A percentile compares a stretch with the other conserved stretches of the same genome.
These are phyloP conservation scores for Arvicanthis niloticus DNA, from an alignment of 2,113 vertebrate species.

Conservation along the genomic window DNA sequence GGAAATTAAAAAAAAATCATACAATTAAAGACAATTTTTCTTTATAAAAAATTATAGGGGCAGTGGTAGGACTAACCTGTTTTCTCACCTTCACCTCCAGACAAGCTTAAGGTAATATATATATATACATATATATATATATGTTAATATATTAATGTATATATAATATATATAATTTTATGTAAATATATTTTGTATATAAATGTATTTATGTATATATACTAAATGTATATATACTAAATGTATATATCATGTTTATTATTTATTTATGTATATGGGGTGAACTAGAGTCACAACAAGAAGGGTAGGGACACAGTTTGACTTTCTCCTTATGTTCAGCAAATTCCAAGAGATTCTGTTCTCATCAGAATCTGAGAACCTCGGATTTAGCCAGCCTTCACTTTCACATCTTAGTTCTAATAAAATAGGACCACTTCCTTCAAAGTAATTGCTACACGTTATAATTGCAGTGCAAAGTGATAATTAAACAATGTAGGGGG, in stretches of 20 bases:
- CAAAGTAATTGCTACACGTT: not conserved
- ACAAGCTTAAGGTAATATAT: not conserved
- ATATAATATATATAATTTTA: not conserved
- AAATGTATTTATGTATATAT: not conserved
- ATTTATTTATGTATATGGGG: not conserved
- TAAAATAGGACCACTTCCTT: conserved; percentile 6
- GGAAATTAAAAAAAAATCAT: not conserved
- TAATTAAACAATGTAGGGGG: conserved; percentile 13
- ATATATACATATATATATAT: too few species aligned
- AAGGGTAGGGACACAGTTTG: not conserved
- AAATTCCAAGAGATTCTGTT: too few species aligned
- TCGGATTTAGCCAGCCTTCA: not conserved
- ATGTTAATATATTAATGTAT: too few species aligned
- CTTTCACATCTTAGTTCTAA: conserved; percentile 30
- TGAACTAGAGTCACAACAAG: not conserved
- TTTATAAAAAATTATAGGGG: not conserved
- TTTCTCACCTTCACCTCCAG: not conserved
- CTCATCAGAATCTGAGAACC: not conserved
- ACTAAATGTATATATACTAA: not conserved
- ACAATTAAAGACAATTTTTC: not conserved
- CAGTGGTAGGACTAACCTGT: not conserved
- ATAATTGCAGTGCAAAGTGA: not conserved
- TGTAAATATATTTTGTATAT: too few species aligned
- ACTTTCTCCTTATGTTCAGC: not conserved
- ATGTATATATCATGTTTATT: not conserved